Conservation (phyloP, 1,140 invertebrate species). For the Trichoplusia ni region DNA sequence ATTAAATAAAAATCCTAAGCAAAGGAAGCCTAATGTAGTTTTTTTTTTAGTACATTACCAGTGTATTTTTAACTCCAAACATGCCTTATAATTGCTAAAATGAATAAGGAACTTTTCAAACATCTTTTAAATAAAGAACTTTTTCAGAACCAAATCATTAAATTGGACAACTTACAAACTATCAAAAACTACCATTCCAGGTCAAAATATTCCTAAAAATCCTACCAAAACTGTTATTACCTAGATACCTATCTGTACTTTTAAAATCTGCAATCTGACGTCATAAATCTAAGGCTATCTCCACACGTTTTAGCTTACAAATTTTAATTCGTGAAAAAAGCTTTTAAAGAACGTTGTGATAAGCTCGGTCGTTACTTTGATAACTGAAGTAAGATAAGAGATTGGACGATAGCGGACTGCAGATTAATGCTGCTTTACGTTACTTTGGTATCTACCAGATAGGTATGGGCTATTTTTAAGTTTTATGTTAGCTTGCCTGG, state of each 20-base stretch:
- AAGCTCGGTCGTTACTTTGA: conserved; percentile 32
- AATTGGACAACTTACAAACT: too few relatives aligned
- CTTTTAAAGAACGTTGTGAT: conserved; percentile 32
- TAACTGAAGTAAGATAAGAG: conserved; percentile 16
- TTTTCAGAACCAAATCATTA: too few relatives aligned
- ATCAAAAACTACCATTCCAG: too few relatives aligned
- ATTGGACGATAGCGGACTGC: conserved; percentile 12
- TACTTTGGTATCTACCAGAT: background rate
- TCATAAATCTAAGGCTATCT: conserved; percentile 33
- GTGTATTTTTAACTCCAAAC: too few relatives aligned
- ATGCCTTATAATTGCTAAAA: too few relatives aligned
- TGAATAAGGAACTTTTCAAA: too few relatives aligned
- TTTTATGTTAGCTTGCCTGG: too few relatives aligned
- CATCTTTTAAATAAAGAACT: too few relatives aligned
- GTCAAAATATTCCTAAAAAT: background rate
- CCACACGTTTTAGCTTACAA: conserved; percentile 20
- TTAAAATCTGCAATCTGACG: conserved; percentile 29
- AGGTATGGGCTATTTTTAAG: background rate
- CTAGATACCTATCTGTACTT: conserved; percentile 16
- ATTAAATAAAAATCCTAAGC: too few relatives aligned
- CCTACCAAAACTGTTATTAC: conserved; percentile 1
- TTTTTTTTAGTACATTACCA: background rate
- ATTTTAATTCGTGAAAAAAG: conserved; percentile 37
- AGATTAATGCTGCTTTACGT: background rate
- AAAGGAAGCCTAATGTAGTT: too few relatives aligned